Conservation (phyloP, 2,888 invertebrate species). For the Ellobium chinense region DNA sequence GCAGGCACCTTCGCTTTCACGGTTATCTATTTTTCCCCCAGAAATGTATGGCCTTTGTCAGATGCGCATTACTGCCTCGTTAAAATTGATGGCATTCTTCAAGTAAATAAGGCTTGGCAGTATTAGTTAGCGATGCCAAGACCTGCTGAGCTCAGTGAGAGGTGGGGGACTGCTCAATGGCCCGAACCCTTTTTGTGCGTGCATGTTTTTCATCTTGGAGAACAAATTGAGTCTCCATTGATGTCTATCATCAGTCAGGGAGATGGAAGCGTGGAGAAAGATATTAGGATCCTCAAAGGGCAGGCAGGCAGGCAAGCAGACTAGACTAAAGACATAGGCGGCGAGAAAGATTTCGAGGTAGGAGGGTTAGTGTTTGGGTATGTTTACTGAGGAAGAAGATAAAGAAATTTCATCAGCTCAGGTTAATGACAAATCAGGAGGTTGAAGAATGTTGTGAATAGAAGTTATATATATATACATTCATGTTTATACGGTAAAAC, state of each 20-base stretch:
- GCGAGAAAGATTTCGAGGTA: too few species aligned
- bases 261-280: not conserved
- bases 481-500: too few species aligned
- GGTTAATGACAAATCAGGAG: too few species aligned
- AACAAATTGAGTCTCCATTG: not conserved
- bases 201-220: not conserved
- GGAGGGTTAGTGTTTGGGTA: too few species aligned
- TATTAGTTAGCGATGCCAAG: not conserved
- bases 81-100: constrained; percentile 10
- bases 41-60: constrained; percentile 12
- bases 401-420: too few species aligned
- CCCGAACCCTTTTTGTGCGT: not conserved
- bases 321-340: too few species aligned
- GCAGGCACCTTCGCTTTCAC: not conserved
- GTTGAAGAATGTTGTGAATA: too few species aligned
- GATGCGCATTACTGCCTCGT: constrained; percentile 25
- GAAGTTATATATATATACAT: too few species aligned
- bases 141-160: not conserved
- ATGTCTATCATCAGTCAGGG: not conserved
- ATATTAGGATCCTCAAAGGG: not conserved
- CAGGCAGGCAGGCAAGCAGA: not conserved
- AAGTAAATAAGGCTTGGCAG: not conserved
- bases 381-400: too few species aligned
- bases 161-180: not conserved
- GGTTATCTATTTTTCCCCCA: not conserved